phyloP scores from a whole-genome alignment of 92 coral and sea anemone genomes.

The Virgularia gustaviana region DNA sequence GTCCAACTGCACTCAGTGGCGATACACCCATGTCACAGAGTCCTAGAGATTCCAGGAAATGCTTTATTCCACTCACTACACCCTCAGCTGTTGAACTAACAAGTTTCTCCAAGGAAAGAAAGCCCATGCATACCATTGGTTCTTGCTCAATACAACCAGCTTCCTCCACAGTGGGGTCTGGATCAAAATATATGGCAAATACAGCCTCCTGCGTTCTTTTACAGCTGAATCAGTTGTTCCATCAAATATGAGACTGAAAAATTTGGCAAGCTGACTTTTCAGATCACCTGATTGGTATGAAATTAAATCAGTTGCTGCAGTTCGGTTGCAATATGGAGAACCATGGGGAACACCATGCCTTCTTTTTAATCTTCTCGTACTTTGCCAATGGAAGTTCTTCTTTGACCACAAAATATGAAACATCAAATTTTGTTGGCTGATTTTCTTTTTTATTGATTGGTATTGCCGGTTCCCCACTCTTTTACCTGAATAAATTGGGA shows the following conservation, averaged over 20 bases:
- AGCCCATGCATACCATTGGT: constrained; percentile 43
- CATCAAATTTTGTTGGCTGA: not conserved
- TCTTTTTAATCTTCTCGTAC: constrained; percentile 44
- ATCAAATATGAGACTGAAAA: constrained; percentile 42
- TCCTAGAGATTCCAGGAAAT: constrained; percentile 29
- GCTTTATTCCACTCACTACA: constrained; percentile 20
- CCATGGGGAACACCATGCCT: constrained; percentile 29
- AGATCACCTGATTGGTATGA: constrained; percentile 43
- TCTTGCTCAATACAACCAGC: constrained; percentile 8
- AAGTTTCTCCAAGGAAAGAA: constrained; percentile 27
- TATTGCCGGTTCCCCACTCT: not conserved
- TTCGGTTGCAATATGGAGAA: constrained; percentile 27
- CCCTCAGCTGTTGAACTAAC: constrained; percentile 17
- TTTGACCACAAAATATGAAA: constrained; percentile 33
- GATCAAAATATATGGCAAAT: constrained; percentile 40
- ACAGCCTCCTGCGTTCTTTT: constrained; percentile 37
- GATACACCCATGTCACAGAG: too few relatives aligned
- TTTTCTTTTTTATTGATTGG: not conserved
- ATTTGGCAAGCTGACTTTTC: constrained; percentile 37
- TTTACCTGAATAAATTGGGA: too few relatives aligned
- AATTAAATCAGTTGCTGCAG: constrained; percentile 43
- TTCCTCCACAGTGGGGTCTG: constrained; percentile 9
- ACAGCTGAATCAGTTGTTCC: constrained; percentile 40
- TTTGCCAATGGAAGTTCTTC: constrained; percentile 51
- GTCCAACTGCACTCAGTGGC: constrained; percentile 39